Evolutionary conservation across 1,140 invertebrate species (phyloP).

Genomic region (Dendroctonus ponderosae): DNA sequence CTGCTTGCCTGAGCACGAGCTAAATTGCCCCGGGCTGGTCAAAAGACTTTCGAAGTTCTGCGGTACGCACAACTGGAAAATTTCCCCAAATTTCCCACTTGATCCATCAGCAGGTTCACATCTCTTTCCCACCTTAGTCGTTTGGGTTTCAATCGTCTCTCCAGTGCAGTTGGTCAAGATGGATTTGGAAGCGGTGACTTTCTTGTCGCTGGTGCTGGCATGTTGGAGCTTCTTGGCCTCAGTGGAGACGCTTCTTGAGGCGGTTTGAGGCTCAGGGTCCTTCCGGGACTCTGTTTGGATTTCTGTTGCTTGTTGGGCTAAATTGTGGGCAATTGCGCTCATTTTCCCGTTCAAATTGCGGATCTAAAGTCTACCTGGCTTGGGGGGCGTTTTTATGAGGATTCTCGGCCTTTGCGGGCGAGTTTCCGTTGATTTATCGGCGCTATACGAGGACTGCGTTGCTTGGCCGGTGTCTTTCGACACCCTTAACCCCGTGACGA

Average conservation of each 20-base stretch:
- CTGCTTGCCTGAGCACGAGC: neutral
- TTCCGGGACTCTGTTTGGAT: neutral
- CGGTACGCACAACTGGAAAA: constrained; percentile 4
- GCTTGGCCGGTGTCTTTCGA: too few relatives aligned
- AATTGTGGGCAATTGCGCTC: neutral
- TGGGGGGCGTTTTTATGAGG: too few relatives aligned
- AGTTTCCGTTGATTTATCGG: too few relatives aligned
- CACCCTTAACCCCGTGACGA: too few relatives aligned
- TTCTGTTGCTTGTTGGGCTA: too few relatives aligned
- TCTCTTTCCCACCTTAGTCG: too few relatives aligned
- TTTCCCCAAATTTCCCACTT: neutral
- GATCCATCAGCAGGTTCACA: neutral
- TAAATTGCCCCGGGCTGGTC: neutral
- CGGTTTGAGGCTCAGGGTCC: constrained; percentile 7
- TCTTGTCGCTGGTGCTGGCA: constrained; percentile 7
- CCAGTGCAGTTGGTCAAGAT: constrained; percentile 7
- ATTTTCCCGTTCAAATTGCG: neutral
- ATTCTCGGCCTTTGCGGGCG: too few relatives aligned
- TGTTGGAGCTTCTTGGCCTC: constrained; percentile 1
- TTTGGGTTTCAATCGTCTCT: constrained; percentile 4
- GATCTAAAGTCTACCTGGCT: too few relatives aligned
- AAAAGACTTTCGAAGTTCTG: constrained; percentile 6
- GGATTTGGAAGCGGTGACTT: neutral
- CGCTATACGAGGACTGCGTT: too few relatives aligned
- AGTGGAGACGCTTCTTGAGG: neutral